Conservation (phyloP, 2,888 invertebrate genomes). For the Drosophila acutilabella region DNA sequence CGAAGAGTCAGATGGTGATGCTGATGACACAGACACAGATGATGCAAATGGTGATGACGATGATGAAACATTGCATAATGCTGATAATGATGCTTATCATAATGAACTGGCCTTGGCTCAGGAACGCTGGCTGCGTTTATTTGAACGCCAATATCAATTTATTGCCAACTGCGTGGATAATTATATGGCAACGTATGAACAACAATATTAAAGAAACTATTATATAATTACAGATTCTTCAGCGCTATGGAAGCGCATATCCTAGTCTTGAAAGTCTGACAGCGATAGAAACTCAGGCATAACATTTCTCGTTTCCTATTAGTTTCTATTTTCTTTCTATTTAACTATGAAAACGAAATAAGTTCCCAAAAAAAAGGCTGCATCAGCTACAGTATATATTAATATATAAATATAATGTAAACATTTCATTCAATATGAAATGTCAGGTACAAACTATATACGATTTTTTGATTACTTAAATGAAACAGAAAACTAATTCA, state of each 20-base stretch:
- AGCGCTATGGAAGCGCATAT: constrained; percentile 41
- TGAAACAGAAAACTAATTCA: constrained; percentile 4
- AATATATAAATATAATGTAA: constrained; percentile 18
- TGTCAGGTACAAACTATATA: constrained; percentile 19
- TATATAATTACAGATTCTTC: constrained; percentile 11
- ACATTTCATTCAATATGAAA: constrained; percentile 24
- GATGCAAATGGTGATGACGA: constrained; percentile 1
- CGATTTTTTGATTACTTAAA: background rate
- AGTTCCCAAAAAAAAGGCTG: constrained; percentile 43
- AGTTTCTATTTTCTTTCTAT: constrained; percentile 8
- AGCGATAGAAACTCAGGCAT: constrained; percentile 45
- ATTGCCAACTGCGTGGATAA: constrained; percentile 53
- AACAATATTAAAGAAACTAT: constrained; percentile 15
- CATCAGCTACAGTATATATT: constrained; percentile 32
- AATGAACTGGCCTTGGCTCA: constrained; percentile 18
- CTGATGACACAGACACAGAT: constrained; percentile 10
- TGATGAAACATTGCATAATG: background rate
- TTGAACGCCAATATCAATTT: constrained; percentile 55
- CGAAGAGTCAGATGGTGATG: constrained; percentile 28
- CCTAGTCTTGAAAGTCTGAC: constrained; percentile 58
- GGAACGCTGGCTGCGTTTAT: constrained; percentile 41
- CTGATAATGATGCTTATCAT: background rate
- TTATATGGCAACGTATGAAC: constrained; percentile 22
- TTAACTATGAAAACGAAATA: constrained; percentile 23
- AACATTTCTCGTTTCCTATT: background rate